phyloP scores from a whole-genome alignment of 1,140 invertebrate genomes.

The Aricia agestis region DNA sequence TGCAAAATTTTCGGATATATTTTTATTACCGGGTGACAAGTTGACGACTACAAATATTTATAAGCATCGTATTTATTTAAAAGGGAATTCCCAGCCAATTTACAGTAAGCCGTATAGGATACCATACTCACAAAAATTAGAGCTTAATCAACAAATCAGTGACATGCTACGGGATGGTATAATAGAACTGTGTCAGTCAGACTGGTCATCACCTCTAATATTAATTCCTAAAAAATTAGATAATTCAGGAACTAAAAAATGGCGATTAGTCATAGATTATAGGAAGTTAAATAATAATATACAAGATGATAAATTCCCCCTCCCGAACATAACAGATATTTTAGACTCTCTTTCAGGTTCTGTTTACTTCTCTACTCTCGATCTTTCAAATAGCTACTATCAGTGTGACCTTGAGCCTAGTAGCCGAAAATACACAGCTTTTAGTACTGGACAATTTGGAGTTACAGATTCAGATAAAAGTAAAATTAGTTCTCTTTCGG shows the following conservation, averaged over 20 bases:
- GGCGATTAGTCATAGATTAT: constrained; percentile 23
- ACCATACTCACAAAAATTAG: constrained; percentile 20
- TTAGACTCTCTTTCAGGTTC: constrained; percentile 15
- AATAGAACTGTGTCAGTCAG: constrained; percentile 18
- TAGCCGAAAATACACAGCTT: constrained; percentile 20
- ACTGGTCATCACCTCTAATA: not conserved
- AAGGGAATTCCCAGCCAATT: constrained; percentile 15
- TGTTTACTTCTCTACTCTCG: constrained; percentile 8
- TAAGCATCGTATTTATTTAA: constrained; percentile 20
- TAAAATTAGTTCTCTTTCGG: too few species aligned
- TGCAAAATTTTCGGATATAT: constrained; percentile 23
- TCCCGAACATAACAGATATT: constrained; percentile 14
- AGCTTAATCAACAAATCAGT: constrained; percentile 22
- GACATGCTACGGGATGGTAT: constrained; percentile 20
- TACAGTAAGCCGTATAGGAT: constrained; percentile 22
- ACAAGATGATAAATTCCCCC: constrained; percentile 24
- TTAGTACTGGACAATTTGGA: too few species aligned
- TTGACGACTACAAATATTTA: constrained; percentile 23
- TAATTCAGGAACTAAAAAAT: too few species aligned
- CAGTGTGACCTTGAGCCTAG: not conserved
- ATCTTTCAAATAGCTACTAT: constrained; percentile 20
- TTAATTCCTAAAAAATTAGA: too few species aligned
- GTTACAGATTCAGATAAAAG: too few species aligned
- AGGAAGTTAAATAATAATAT: constrained; percentile 23
- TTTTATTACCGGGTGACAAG: constrained; percentile 21